These are phyloP conservation scores for Suncus etruscus DNA, from an alignment of 2,113 vertebrate genomes.

Conservation along the genomic window DNA sequence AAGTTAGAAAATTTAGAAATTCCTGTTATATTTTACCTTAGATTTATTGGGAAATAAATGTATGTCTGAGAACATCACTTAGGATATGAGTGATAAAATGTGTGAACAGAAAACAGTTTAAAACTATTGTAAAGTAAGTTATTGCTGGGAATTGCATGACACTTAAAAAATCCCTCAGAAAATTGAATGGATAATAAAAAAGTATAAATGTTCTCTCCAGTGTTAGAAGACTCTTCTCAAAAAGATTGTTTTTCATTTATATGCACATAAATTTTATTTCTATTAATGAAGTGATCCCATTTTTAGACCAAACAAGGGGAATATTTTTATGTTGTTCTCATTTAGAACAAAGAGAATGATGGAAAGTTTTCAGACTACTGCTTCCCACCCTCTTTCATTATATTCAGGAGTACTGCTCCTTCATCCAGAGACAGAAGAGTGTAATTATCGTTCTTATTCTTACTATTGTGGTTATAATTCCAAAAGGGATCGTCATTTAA, in stretches of 20 bases:
- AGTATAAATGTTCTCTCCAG: neutral
- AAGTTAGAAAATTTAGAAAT: neutral
- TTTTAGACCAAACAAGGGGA: neutral
- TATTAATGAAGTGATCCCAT: neutral
- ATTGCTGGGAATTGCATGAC: neutral
- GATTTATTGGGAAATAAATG: neutral
- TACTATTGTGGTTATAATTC: neutral
- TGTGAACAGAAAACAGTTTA: conserved; percentile 1
- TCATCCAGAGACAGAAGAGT: neutral
- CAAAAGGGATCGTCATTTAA: conserved; percentile 5
- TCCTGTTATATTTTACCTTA: conserved; percentile 11
- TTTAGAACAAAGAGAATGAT: neutral
- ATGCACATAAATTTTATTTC: neutral
- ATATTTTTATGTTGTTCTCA: neutral
- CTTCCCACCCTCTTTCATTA: too few species aligned
- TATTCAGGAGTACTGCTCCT: neutral
- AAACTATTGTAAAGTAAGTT: neutral
- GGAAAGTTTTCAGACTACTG: neutral
- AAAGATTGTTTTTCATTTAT: neutral
- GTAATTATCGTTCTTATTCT: neutral
- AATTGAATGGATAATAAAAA: conserved; percentile 17
- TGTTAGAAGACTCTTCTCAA: neutral
- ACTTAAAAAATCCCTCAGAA: neutral
- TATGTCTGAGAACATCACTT: neutral
- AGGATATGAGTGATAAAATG: neutral